Conservation (phyloP, 2,797 vertebrate species). For the Cephalopachus bancanus region DNA sequence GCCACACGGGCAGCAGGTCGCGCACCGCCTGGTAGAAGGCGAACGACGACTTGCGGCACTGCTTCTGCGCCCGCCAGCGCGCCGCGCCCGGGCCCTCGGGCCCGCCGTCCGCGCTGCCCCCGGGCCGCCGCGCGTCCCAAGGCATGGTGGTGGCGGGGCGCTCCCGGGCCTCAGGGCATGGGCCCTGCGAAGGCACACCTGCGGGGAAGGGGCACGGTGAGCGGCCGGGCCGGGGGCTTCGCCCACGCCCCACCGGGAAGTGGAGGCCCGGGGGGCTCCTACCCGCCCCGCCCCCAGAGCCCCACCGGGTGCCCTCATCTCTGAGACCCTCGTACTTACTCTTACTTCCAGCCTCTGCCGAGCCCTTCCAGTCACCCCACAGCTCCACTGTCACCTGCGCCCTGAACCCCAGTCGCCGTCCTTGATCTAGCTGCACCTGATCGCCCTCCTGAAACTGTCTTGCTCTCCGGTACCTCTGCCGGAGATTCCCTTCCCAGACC, state of each 20-base stretch:
- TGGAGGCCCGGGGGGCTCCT: no score
- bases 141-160: constrained; percentile 89
- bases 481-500: not conserved
- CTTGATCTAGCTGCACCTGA: not conserved
- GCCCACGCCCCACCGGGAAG: not conserved
- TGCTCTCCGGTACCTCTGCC: not conserved
- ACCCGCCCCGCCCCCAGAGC: no score
- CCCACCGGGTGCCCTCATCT: not conserved
- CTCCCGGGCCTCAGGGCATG: constrained; percentile 23
- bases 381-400: not conserved
- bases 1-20: constrained; percentile 94
- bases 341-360: not conserved
- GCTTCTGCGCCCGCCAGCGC: constrained; percentile 91
- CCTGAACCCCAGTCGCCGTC: not conserved
- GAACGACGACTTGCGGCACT: constrained; percentile 95
- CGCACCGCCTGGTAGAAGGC: constrained; percentile 96
- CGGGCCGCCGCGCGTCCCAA: constrained; percentile 90
- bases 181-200: constrained; percentile 43
- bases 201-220: not conserved
- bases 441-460: not conserved
- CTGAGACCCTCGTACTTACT: no score
- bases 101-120: constrained; percentile 86
- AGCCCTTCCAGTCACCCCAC: not conserved
- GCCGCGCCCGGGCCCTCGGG: constrained; percentile 88
- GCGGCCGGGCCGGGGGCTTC: not conserved